Evolutionary conservation across 2,797 vertebrate genomes (phyloP), one percentile per base, ranked within the genome.

Genomic region (Spatula clypeata): DNA sequence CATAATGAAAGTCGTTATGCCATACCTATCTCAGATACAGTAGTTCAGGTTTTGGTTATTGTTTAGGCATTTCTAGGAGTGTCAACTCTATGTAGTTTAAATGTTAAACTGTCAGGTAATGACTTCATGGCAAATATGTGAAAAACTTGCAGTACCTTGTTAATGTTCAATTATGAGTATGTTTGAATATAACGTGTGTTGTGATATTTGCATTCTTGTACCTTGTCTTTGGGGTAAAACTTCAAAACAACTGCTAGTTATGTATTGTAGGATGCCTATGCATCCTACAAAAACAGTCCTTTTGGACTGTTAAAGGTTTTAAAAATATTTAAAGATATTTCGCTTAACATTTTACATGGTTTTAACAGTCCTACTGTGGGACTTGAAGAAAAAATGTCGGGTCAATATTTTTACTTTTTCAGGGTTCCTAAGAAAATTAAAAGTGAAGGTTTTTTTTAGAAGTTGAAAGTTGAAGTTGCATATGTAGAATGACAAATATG

Each of bases 191-290:
- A 61, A 11, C 7, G 2, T 64, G 15, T 36, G 57, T 64, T 72
- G 13, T 80, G 34, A 11, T 80, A 66, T 92, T 95, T 97, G 90
- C 87, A 18, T 96, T 97, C 96, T 95, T 97, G 88, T 79, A 96
- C 95, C 14, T 83, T 77, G 90, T 92, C 88, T 97, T 45, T 24
- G n/a, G 16, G 61, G 6, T 53, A 70, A 7, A 73, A 24, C 42
- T 93, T 61, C 64, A 69, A 88, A 77, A 70, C 62, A 76, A 12
- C 3, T 19, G 3, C 9, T 79, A 27, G 55, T 44, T 36, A 57
- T 31, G 38, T 44, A 15, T 61, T 72, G 6, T 34, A 27, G 36
- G 6, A 53, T 84, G 23, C 29, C 40, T 38, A 1, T 47, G 11
- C 42, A 44, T 44, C 42, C 42, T 44, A 44, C 42, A 44, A 19